Percentiles rank a stretch among this genome's conserved stretches.
These are phyloP conservation scores for Odontomachus brunneus DNA, from an alignment of 1,140 invertebrate species.

Conservation along the genomic window DNA sequence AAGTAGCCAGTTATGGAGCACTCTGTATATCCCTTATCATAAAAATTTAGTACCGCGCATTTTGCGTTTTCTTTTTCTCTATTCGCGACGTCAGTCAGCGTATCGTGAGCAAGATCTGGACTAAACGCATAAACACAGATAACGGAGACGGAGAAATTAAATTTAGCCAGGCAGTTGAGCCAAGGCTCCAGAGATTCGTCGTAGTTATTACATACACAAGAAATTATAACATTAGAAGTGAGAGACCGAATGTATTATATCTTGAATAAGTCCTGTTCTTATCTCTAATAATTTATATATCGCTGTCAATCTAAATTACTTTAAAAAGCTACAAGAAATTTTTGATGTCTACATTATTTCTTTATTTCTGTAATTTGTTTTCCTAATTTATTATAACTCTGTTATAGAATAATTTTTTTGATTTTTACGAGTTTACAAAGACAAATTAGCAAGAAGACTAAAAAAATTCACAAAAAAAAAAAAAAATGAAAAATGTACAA, in stretches of 20 bases:
- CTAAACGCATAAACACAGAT: neutral
- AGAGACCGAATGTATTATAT: neutral
- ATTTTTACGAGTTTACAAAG: conserved; percentile 2
- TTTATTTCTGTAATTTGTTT: no score
- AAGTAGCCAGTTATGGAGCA: no score
- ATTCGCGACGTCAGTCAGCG: neutral
- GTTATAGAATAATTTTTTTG: neutral
- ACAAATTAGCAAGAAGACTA: conserved; percentile 14
- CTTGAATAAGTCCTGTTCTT: no score
- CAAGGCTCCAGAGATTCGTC: neutral
- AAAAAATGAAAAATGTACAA: no score
- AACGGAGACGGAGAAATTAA: conserved; percentile 1
- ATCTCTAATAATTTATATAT: no score
- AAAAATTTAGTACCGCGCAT: conserved; percentile 1
- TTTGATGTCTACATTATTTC: no score
- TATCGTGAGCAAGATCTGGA: neutral
- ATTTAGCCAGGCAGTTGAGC: conserved; percentile 9
- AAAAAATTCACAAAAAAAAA: no score
- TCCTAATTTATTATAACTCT: no score
- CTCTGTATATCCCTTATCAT: conserved; percentile 1
- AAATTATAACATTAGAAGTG: conserved; percentile 14
- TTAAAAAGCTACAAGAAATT: no score
- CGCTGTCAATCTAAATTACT: no score
- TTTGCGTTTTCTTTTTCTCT: conserved; percentile 4
- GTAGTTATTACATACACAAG: neutral